phyloP scores from a whole-genome alignment of 2,888 invertebrate species.

The Lasioglossum oenotherae region DNA sequence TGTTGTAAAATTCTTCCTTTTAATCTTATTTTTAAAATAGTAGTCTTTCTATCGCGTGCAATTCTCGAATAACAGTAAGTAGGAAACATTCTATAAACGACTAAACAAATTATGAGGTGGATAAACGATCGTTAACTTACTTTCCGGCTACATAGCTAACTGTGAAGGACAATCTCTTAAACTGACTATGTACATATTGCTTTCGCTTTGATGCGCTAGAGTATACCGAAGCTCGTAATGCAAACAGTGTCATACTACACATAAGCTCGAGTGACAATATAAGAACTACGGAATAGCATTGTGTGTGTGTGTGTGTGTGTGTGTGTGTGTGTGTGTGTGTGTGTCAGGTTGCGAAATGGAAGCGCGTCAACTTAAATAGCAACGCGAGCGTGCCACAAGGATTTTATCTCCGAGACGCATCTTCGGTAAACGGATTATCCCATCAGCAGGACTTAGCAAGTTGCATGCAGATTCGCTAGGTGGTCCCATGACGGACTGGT shows the following conservation, averaged over 20 bases:
- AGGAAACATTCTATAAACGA: too few relatives aligned
- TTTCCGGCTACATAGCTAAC: too few relatives aligned
- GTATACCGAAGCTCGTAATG: neutral
- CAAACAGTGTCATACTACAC: neutral
- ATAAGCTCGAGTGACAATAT: neutral
- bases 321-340: too few relatives aligned
- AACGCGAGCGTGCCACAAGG: neutral
- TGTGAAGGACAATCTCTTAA: too few relatives aligned
- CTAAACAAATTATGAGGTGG: too few relatives aligned
- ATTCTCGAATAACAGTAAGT: too few relatives aligned
- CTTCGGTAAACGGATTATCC: conserved; percentile 5
- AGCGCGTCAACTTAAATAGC: neutral
- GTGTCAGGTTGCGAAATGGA: neutral
- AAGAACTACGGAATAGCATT: neutral
- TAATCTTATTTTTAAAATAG: neutral
- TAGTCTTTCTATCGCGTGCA: neutral
- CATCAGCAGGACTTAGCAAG: neutral
- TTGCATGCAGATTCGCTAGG: neutral
- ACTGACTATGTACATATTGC: neutral
- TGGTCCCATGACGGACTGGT: neutral
- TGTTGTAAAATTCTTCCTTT: too few relatives aligned
- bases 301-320: neutral
- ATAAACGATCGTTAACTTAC: too few relatives aligned
- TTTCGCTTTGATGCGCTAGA: neutral
- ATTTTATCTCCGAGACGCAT: neutral